phyloP scores from a whole-genome alignment of 2,113 vertebrate genomes.

The Melanerpes aurifrons region DNA sequence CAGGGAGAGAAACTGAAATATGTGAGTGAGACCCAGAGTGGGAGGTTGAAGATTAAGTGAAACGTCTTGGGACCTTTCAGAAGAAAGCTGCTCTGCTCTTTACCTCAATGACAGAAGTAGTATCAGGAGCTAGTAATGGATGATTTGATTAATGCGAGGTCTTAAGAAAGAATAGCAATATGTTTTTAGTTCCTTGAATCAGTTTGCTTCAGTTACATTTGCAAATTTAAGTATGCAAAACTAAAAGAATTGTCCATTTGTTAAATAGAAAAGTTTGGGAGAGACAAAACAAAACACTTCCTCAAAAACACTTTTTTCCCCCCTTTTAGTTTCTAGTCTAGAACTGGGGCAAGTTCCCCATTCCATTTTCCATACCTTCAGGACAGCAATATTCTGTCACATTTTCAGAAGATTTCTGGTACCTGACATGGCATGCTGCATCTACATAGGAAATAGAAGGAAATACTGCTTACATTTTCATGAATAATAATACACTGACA shows the following conservation, averaged over 20 bases:
- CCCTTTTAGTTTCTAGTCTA: neutral
- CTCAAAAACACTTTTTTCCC: neutral
- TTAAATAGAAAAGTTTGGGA: neutral
- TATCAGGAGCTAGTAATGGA: neutral
- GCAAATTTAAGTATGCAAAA: neutral
- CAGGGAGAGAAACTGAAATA: conserved; percentile 49
- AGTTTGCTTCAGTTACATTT: neutral
- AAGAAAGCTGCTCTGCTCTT: conserved; percentile 3
- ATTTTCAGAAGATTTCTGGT: neutral
- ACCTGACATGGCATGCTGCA: neutral
- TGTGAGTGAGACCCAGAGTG: neutral
- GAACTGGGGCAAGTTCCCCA: neutral
- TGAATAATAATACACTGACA: neutral
- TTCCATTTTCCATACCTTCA: neutral
- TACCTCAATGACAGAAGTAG: neutral
- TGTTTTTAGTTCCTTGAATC: neutral
- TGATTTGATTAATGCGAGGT: neutral
- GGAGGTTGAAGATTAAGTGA: conserved; percentile 23
- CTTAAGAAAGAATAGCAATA: neutral
- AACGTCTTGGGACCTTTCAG: neutral
- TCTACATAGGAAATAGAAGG: neutral
- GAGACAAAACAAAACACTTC: neutral
- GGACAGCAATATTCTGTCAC: neutral
- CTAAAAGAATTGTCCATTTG: neutral
- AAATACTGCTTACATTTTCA: neutral